Evolutionary conservation across 1,140 invertebrate species (phyloP).

Genomic region (Saccostrea cuccullata): DNA sequence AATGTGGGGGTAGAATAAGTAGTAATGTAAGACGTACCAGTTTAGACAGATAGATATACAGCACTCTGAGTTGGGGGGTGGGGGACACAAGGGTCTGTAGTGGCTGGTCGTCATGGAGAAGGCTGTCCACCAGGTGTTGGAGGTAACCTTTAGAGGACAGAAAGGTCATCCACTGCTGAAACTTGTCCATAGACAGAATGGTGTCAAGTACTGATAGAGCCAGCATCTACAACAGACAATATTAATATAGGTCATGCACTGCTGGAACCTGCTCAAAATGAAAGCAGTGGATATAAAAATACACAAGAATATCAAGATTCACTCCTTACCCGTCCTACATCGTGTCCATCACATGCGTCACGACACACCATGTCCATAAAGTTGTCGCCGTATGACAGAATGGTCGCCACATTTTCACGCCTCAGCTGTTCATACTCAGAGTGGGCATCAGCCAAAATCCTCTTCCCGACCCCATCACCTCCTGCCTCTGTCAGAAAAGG

Average conservation of each 20-base stretch:
- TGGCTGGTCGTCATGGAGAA: slow-evolving; percentile 86
- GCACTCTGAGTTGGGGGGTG: slow-evolving; percentile 84
- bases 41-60: slow-evolving; percentile 93
- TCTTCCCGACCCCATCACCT: slow-evolving; percentile 57
- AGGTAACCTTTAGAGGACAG: slow-evolving; percentile 89
- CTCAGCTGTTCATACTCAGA: slow-evolving; percentile 78
- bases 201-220: slow-evolving; percentile 89
- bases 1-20: background rate
- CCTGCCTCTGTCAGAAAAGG: background rate
- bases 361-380: slow-evolving; percentile 90
- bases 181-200: slow-evolving; percentile 87
- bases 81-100: slow-evolving; percentile 85
- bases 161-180: slow-evolving; percentile 87
- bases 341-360: slow-evolving; percentile 92
- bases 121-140: slow-evolving; percentile 89
- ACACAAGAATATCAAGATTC: slow-evolving; percentile 13
- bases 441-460: slow-evolving; percentile 66
- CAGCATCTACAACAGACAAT: slow-evolving; percentile 82
- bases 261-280: too few relatives aligned
- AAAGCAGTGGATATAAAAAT: background rate
- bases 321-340: slow-evolving; percentile 86
- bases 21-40: slow-evolving; percentile 80
- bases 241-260: background rate
- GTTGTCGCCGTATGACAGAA: slow-evolving; percentile 87
- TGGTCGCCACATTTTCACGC: slow-evolving; percentile 81